A percentile compares a stretch with the other conserved stretches of the same genome.
phyloP scores from a whole-genome alignment of 2,797 vertebrate species.

The Lemur catta region DNA sequence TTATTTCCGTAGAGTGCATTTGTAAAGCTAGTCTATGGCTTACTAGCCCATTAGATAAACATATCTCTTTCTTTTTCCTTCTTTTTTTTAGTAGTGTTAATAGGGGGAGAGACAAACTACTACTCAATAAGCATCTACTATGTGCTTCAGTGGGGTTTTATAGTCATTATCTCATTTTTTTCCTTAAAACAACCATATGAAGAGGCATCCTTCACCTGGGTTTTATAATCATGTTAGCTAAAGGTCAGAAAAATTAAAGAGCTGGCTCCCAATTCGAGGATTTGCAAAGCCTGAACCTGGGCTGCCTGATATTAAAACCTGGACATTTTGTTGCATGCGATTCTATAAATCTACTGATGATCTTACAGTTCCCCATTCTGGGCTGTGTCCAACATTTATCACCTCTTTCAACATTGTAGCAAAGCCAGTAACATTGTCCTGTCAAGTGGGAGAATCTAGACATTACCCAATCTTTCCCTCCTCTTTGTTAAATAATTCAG shows the following conservation, averaged over 20 bases:
- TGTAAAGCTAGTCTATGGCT: not conserved
- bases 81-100: not conserved
- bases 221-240: not conserved
- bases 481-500: not conserved
- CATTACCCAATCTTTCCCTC: not conserved
- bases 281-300: not conserved
- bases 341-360: too few relatives aligned
- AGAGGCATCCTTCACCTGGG: not conserved
- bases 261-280: not conserved
- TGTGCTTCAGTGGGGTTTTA: not conserved
- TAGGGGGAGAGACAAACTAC: not conserved
- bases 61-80: not conserved
- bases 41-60: too few relatives aligned
- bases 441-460: not conserved
- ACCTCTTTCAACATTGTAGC: not conserved
- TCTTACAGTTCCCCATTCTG: too few relatives aligned
- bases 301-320: not conserved
- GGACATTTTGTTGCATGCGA: not conserved
- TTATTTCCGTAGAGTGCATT: not conserved
- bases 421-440: not conserved
- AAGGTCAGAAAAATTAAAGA: not conserved
- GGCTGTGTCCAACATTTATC: accelerated
- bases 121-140: accelerated
- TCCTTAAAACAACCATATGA: not conserved
- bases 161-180: not conserved